These are phyloP conservation scores for Sacculina carcini DNA, from an alignment of 2,888 invertebrate species.

Conservation along the genomic window DNA sequence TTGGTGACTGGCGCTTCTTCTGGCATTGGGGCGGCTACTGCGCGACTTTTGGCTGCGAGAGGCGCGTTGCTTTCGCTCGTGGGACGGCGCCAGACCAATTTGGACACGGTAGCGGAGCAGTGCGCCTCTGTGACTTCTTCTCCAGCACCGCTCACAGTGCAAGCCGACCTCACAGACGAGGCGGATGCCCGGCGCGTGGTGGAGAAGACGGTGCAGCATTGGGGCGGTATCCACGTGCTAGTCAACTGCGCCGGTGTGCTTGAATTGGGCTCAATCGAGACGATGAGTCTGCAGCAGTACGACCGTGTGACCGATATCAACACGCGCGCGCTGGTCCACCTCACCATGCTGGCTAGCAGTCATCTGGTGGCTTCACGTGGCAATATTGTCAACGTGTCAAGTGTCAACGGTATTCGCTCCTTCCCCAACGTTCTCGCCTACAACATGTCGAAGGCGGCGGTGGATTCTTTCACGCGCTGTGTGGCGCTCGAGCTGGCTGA, in stretches of 20 bases:
- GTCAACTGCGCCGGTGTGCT: conserved; percentile 26
- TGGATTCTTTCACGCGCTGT: conserved; percentile 28
- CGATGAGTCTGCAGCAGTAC: conserved; percentile 23
- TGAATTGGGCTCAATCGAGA: conserved; percentile 23
- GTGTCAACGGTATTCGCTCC: conserved; percentile 31
- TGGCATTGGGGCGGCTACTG: conserved; percentile 40
- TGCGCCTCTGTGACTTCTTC: conserved; percentile 21
- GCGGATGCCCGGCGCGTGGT: conserved; percentile 17
- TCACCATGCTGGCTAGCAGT: conserved; percentile 38
- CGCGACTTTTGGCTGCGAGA: conserved; percentile 41
- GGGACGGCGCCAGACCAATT: conserved; percentile 39
- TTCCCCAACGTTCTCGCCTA: conserved; percentile 27
- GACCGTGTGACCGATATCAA: conserved; percentile 26
- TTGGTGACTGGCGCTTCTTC: conserved; percentile 11
- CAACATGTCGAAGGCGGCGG: conserved; percentile 26
- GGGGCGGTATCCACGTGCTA: conserved; percentile 17
- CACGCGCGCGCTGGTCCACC: conserved; percentile 23
- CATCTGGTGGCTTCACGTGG: conserved; percentile 21
- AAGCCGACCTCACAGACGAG: conserved; percentile 16
- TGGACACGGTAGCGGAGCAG: conserved; percentile 32
- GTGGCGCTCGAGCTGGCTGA: conserved; percentile 23
- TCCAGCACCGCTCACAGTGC: conserved; percentile 1
- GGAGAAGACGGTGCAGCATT: conserved; percentile 17
- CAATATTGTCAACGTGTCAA: conserved; percentile 27
- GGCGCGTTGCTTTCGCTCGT: conserved; percentile 46